Percentiles rank a stretch among this genome's conserved stretches.
Conservation (phyloP, 1,140 invertebrate species). For the Frieseomelitta varia region DNA sequence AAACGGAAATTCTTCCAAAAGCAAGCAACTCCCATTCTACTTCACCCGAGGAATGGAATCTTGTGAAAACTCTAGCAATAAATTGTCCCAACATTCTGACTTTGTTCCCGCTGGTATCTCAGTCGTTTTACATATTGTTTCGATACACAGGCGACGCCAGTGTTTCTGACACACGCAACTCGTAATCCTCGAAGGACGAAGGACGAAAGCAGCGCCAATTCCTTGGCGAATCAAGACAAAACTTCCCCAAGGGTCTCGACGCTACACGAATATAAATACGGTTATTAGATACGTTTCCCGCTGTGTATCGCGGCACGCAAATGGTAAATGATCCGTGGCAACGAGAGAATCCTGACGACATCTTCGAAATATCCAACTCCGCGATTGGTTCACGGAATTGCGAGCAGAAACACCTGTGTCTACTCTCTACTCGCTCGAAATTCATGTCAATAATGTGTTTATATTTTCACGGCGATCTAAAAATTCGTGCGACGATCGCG, state of each 20-base stretch:
- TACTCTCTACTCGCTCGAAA: neutral
- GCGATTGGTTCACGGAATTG: neutral
- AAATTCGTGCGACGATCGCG: too few species aligned
- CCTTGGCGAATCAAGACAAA: constrained; percentile 60
- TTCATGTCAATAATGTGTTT: constrained; percentile 6
- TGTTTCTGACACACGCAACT: constrained; percentile 11
- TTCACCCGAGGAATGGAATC: neutral
- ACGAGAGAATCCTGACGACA: constrained; percentile 22
- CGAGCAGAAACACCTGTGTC: neutral
- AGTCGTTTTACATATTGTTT: constrained; percentile 72
- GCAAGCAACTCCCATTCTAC: neutral
- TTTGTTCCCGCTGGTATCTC: constrained; percentile 46
- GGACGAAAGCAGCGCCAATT: neutral
- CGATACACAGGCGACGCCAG: constrained; percentile 30
- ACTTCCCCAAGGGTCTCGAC: constrained; percentile 42
- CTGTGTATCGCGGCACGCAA: constrained; percentile 29
- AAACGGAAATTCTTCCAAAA: neutral
- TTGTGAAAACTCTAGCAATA: constrained; percentile 39
- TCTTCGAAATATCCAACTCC: neutral
- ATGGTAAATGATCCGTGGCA: constrained; percentile 49
- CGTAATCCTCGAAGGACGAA: constrained; percentile 23
- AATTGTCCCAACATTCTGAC: constrained; percentile 53
- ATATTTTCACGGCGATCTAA: neutral
- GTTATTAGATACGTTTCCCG: constrained; percentile 70
- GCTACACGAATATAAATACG: constrained; percentile 75